Evolutionary conservation across 2,113 vertebrate species (phyloP), one percentile per base, ranked within the genome.

Genomic region (Saccopteryx leptura): DNA sequence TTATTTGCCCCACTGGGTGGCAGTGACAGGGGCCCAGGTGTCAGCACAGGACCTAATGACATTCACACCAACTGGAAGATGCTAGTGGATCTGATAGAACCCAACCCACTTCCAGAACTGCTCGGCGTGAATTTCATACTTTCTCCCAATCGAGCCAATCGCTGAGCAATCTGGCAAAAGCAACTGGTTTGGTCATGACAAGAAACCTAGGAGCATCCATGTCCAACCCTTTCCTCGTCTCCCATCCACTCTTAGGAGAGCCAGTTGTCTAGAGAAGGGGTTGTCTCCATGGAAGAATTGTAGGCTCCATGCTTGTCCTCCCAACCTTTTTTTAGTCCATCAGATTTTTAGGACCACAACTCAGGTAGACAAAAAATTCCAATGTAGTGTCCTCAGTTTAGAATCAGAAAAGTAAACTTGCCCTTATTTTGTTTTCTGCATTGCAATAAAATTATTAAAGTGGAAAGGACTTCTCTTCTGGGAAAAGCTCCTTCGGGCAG

Each of bases 121-220:
- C 78, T 92, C 48, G 9, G 12, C 39, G 46, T 33, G 56, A 98
- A 98, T 98, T 96, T 97, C 93, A 97, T 39, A 94, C 97, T 98
- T 98, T 94, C 83, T 96, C 92, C 95, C 93, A 95, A 97, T 98
- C 98, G 97, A 97, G 91, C 94, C 97, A 98, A 98, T 97, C 98
- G 98, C 97, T 96, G 92, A 98, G 97, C 97, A 97, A 98, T 98
- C 98, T 98, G 97, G 96, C 89, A 88, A 68, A 96, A 71, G 98
- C 84, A 71, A 97, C 97, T 97, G 94, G 94, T 31, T 95, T 93
- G 93, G 96, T 97, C 96, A 97, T 94, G 96, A 69, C 93, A 97
- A 98, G 78, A 85, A 86, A 89, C 0, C 1, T 1, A 94, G 76
- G 74, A 95, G 28, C 26, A 0, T 39, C 65, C 24, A 24, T 10